Evolutionary conservation across 1,140 invertebrate genomes (phyloP), one percentile per base, ranked within the genome.

Genomic region (Drosophila persimilis): DNA sequence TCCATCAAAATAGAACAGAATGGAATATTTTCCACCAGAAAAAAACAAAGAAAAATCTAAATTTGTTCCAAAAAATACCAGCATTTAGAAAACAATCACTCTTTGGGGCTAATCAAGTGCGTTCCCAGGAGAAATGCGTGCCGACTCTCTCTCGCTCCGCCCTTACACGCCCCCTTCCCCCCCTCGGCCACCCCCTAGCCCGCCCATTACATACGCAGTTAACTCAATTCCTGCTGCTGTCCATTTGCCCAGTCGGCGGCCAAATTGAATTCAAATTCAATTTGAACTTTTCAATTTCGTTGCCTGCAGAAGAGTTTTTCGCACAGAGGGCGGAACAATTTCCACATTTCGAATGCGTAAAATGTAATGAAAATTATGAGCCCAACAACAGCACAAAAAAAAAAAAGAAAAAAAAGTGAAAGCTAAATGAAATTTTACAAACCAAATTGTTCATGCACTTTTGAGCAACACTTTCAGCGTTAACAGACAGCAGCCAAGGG

Each of bases 241-340:
- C 64, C 78, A 66, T 67, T 74, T 78, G 64, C 67, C 29, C 51
- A 48, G 75, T 62, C 88, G 67, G 47, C 67, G 83, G 64, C 65
- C 57, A 90, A 90, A 90, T 90, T 90, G 86, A 86, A 90, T 90
- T 90, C 81, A 90, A 90, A 90, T 90, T 90, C 81, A 90, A 90
- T 90, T 90, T 90, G 86, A 90, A 90, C 86, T 90, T 90, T 90
- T 90, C 86, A 90, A 90, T 90, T 90, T 90, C 43, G 75, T 26
- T 8, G 17, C 47, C 31, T 41, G 51, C 63, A 63, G 17, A 54
- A 65, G 50, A 51, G 46, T 51, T 50, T 51, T 62, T 17, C 17
- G 4, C 48, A 63, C 35, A 55, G 45, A 63, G 53, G 24, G 13
- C 47, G 44, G 52, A 55, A 43, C 52, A 62, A 46, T 83, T 78